Conservation (phyloP, 2,113 vertebrate genomes). For the Donacobius atricapilla region DNA sequence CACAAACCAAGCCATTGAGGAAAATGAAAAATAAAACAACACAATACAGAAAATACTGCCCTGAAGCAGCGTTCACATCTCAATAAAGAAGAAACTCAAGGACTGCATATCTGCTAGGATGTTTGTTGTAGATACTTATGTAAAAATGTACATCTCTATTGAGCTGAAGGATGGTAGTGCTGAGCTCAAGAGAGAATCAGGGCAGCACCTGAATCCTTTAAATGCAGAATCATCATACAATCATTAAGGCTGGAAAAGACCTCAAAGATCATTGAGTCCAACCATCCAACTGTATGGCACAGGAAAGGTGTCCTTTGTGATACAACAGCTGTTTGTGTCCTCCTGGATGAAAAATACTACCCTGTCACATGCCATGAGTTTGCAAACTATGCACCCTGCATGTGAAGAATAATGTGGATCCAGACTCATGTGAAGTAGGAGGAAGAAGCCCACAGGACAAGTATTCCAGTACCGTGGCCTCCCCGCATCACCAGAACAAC, state of each 20-base stretch:
- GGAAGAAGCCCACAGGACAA: neutral
- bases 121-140: neutral
- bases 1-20: neutral
- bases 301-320: neutral
- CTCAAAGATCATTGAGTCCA: neutral
- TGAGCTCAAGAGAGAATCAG: neutral
- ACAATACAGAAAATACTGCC: neutral
- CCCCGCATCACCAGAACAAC: accelerated
- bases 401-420: neutral
- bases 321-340: no score
- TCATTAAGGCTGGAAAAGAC: neutral
- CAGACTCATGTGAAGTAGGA: neutral
- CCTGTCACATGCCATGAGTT: neutral
- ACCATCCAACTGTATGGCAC: neutral
- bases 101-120: neutral
- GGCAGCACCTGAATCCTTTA: neutral
- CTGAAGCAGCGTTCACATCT: neutral
- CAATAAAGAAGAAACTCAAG: neutral
- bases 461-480: accelerated
- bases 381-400: neutral
- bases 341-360: neutral
- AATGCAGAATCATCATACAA: neutral
- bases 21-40: neutral
- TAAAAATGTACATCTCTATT: accelerated
- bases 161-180: neutral